Percentiles rank a stretch among this genome's conserved stretches.
These are phyloP conservation scores for Brachionus asplanchnoidis DNA, from an alignment of 1,140 invertebrate species.

Conservation along the genomic window DNA sequence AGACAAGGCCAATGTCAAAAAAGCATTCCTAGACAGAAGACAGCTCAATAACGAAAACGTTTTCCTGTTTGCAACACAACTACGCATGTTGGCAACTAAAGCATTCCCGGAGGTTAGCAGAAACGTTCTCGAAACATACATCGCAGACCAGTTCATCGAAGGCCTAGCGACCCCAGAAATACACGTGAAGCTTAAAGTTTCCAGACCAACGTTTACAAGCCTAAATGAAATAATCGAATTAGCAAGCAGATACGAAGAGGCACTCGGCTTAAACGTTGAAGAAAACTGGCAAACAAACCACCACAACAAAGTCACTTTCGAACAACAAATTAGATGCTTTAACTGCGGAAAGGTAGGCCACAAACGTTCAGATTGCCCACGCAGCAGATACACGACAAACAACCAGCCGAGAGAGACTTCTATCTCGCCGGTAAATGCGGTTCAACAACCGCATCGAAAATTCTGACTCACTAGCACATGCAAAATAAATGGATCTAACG, in stretches of 20 bases:
- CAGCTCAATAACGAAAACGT: not conserved
- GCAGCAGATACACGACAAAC: not conserved
- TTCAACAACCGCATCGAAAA: not conserved
- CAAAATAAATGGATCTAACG: not conserved
- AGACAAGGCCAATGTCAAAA: not conserved
- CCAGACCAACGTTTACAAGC: not conserved
- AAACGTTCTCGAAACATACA: not conserved
- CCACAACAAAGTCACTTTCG: not conserved
- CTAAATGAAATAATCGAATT: not conserved
- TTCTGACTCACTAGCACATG: not conserved
- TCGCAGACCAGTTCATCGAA: not conserved
- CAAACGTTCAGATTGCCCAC: not conserved
- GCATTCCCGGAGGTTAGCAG: not conserved
- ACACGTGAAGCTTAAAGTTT: not conserved
- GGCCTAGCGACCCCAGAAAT: not conserved
- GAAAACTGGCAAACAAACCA: not conserved
- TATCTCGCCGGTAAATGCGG: not conserved
- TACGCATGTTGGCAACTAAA: no score
- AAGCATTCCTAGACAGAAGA: not conserved
- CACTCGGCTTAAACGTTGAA: not conserved
- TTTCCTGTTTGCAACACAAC: not conserved
- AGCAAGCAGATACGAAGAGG: not conserved
- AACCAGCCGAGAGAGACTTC: not conserved
- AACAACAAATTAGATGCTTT: not conserved
- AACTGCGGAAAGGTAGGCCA: not conserved